Evolutionary conservation across 2,113 vertebrate species (phyloP).

Genomic region (Syngnathus typhle): DNA sequence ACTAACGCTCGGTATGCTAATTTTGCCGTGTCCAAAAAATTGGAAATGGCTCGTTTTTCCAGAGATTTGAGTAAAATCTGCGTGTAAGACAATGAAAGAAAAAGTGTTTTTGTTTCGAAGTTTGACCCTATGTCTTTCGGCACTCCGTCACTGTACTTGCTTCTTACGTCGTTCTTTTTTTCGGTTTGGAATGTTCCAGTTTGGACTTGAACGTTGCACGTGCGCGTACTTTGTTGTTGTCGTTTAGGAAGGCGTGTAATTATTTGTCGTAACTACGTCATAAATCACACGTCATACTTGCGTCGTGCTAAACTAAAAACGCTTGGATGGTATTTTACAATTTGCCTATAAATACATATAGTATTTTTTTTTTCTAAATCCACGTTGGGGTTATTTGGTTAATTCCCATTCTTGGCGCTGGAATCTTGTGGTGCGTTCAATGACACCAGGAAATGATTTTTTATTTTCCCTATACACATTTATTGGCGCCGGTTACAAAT

Average conservation of each 20-base stretch:
- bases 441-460: not conserved
- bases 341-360: no score
- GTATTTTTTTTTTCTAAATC: no score
- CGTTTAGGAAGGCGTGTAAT: not conserved
- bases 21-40: not conserved
- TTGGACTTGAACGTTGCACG: not conserved
- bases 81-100: not conserved
- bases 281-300: not conserved
- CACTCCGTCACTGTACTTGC: not conserved
- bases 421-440: not conserved
- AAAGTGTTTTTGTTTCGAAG: not conserved
- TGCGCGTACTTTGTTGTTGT: not conserved
- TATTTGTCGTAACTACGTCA: not conserved
- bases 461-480: no score
- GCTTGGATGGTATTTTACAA: no score
- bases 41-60: not conserved
- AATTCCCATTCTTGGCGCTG: no score
- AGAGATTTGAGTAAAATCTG: no score
- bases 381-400: no score
- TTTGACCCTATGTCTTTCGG: not conserved
- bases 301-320: not conserved
- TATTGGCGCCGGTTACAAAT: no score
- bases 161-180: conserved; percentile 7
- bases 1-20: not conserved
- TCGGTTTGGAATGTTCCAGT: not conserved